Evolutionary conservation across 2,797 vertebrate species (phyloP).

Genomic region (Anguilla pacifica): DNA sequence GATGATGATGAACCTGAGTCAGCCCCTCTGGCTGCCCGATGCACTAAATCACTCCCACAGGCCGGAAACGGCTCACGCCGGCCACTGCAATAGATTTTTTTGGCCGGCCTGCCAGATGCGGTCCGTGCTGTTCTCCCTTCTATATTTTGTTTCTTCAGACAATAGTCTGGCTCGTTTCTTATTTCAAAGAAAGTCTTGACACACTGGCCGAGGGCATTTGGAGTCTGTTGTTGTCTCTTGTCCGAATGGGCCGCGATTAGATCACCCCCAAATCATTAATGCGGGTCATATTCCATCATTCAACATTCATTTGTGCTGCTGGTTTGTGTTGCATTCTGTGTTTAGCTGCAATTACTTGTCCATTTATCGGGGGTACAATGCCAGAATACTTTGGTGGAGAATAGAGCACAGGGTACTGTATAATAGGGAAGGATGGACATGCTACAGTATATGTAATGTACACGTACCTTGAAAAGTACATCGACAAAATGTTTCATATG

Average conservation of each 20-base stretch:
- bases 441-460: neutral
- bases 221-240: neutral
- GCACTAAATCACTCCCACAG: constrained; percentile 26
- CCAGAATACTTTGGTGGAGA: neutral
- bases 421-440: neutral
- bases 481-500: neutral
- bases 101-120: constrained; percentile 19
- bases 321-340: neutral
- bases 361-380: neutral
- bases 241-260: neutral
- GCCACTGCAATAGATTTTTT: constrained; percentile 25
- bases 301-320: neutral
- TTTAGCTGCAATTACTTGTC: neutral
- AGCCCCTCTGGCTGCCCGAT: constrained; percentile 23
- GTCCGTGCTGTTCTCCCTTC: neutral
- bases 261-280: neutral
- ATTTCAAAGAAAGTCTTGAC: neutral
- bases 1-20: constrained; percentile 37
- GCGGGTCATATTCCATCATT: neutral
- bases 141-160: constrained; percentile 18
- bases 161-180: constrained; percentile 2
- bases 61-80: constrained; percentile 8
- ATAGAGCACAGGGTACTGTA: neutral
- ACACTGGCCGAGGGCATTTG: neutral
- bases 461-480: neutral